Conservation (phyloP, 35 echinoderm and acorn worm species). For the Hemicentrotus pulcherrimus region DNA sequence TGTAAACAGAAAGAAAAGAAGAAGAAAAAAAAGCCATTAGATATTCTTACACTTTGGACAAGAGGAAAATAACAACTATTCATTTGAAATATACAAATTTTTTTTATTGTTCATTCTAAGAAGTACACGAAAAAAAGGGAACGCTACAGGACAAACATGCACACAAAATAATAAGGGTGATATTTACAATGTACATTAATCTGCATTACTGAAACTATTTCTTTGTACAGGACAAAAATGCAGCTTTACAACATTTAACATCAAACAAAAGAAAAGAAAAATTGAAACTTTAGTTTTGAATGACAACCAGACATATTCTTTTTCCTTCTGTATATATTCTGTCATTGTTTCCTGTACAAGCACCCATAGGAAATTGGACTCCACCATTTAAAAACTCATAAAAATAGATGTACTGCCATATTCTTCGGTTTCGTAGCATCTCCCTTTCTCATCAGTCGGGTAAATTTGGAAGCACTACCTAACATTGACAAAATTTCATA, state of each 20-base stretch:
- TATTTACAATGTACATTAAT: conserved; percentile 33
- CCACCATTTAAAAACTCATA: not conserved
- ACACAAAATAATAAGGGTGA: conserved; percentile 26
- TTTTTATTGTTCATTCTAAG: conserved; percentile 48
- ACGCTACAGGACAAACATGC: conserved; percentile 35
- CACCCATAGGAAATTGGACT: not conserved
- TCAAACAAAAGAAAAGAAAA: conserved; percentile 28
- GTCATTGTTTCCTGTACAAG: not conserved
- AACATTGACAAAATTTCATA: not conserved
- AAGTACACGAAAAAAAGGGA: conserved; percentile 25
- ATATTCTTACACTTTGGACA: not conserved
- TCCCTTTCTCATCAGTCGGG: not conserved
- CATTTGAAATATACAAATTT: conserved; percentile 47
- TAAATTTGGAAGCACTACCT: conserved; percentile 15
- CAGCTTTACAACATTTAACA: conserved; percentile 30
- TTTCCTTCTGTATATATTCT: not conserved
- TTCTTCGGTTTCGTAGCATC: not conserved
- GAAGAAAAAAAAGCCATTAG: not conserved
- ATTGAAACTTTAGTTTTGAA: conserved; percentile 39
- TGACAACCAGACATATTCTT: conserved; percentile 5
- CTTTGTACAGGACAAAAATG: conserved; percentile 36
- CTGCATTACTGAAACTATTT: conserved; percentile 36
- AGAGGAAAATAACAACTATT: not conserved
- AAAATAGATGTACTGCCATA: not conserved
- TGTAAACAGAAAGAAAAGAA: not conserved